Evolutionary conservation across 1,140 invertebrate genomes (phyloP).

Genomic region (Rhyzopertha dominica): DNA sequence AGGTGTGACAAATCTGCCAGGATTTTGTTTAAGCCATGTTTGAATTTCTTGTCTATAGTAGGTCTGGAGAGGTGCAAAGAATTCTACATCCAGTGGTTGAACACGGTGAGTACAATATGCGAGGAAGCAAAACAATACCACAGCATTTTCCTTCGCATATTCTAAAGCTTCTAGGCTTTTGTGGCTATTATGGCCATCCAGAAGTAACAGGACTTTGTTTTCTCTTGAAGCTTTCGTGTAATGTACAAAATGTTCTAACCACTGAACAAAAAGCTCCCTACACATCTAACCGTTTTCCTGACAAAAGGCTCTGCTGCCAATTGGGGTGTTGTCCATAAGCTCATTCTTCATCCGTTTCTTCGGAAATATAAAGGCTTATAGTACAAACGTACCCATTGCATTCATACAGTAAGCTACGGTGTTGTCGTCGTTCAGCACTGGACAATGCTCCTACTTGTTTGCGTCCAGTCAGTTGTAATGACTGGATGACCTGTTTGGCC

Average conservation of each 20-base stretch:
- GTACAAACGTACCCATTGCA: too few relatives aligned
- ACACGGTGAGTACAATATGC: slow-evolving; percentile 24
- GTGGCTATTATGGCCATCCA: slow-evolving; percentile 39
- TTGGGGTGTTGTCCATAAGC: too few relatives aligned
- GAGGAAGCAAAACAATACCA: slow-evolving; percentile 22
- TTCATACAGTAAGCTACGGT: too few relatives aligned
- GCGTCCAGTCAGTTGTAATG: too few relatives aligned
- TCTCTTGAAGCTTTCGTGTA: slow-evolving; percentile 28
- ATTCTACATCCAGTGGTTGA: slow-evolving; percentile 44
- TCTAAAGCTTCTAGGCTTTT: slow-evolving; percentile 22
- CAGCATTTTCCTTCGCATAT: slow-evolving; percentile 17
- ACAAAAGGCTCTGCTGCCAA: too few relatives aligned
- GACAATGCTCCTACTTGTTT: too few relatives aligned
- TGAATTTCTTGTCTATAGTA: slow-evolving; percentile 22
- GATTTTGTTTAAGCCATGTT: slow-evolving; percentile 26
- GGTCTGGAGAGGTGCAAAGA: slow-evolving; percentile 37
- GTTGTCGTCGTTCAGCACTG: too few relatives aligned
- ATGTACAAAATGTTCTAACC: too few relatives aligned
- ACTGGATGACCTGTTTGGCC: too few relatives aligned
- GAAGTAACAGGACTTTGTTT: slow-evolving; percentile 34
- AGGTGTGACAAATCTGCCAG: slow-evolving; percentile 30
- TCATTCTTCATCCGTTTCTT: too few relatives aligned
- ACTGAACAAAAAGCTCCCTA: slow-evolving; percentile 32
- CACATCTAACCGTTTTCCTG: slow-evolving; percentile 23
- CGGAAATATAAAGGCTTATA: too few relatives aligned